phyloP scores from a whole-genome alignment of 2,797 vertebrate species.

The Odontamblyopus lacepedii region DNA sequence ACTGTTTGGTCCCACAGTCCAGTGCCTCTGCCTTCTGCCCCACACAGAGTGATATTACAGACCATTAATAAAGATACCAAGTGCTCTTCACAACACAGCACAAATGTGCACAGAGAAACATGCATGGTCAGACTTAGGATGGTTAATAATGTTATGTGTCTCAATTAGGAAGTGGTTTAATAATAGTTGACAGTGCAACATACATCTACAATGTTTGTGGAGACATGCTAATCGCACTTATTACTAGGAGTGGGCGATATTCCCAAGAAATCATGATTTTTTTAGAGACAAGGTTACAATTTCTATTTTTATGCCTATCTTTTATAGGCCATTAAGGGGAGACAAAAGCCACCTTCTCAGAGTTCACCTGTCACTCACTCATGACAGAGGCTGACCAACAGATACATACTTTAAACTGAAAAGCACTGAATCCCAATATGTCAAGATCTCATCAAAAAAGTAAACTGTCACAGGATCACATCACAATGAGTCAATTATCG shows the following conservation, averaged over 20 bases:
- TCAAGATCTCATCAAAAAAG: slow-evolving; percentile 13
- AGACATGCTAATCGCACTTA: background rate
- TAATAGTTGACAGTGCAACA: slow-evolving; percentile 28
- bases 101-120: slow-evolving; percentile 19
- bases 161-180: slow-evolving; percentile 28
- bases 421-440: no score
- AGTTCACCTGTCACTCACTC: no score
- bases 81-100: background rate
- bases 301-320: no score
- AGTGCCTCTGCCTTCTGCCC: slow-evolving; percentile 86
- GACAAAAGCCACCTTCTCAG: no score
- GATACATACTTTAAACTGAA: no score
- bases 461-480: background rate
- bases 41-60: slow-evolving; percentile 16
- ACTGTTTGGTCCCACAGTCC: slow-evolving; percentile 87
- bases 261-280: no score
- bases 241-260: background rate
- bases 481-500: no score
- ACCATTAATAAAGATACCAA: no score
- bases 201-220: slow-evolving; percentile 13
- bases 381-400: no score
- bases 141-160: slow-evolving; percentile 58
- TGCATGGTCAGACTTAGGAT: slow-evolving; percentile 56
- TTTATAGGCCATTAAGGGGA: no score
- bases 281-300: no score